Conservation (phyloP, 37 sponge, comb jelly and placozoan species). For the Chondrilla cf. caribensis region DNA sequence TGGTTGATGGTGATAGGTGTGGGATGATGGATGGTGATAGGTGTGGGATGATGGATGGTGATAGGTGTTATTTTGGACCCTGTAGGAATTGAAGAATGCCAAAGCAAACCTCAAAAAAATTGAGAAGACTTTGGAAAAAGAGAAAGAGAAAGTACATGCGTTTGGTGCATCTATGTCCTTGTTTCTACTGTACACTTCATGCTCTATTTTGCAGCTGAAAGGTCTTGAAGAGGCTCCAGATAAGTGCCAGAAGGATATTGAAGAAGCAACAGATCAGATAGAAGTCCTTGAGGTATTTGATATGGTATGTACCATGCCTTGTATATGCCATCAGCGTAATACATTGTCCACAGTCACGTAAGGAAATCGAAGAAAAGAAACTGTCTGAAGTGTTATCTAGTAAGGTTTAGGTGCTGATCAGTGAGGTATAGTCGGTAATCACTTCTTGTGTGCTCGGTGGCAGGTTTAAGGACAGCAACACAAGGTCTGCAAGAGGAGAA, state of each 20-base stretch:
- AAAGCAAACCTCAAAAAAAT: slow-evolving; percentile 68
- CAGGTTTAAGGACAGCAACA: slow-evolving; percentile 78
- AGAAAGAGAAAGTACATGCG: slow-evolving; percentile 61
- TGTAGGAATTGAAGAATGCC: slow-evolving; percentile 80
- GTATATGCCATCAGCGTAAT: too few species aligned
- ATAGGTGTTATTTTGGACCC: neutral
- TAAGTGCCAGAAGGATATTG: slow-evolving; percentile 63
- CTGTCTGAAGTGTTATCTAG: slow-evolving; percentile 66
- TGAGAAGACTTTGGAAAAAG: slow-evolving; percentile 72
- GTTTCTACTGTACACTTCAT: too few species aligned
- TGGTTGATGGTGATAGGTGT: too few species aligned
- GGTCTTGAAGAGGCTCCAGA: slow-evolving; percentile 80
- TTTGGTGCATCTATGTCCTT: too few species aligned
- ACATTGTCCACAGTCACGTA: neutral
- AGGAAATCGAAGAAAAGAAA: slow-evolving; percentile 44
- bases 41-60: neutral
- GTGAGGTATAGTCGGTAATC: neutral
- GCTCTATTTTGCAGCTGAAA: slow-evolving; percentile 21
- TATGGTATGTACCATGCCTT: too few species aligned
- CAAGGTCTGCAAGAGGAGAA: slow-evolving; percentile 81
- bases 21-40: neutral
- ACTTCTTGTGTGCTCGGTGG: neutral
- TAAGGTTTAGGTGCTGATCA: slow-evolving; percentile 15
- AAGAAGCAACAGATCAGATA: slow-evolving; percentile 47
- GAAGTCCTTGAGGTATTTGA: slow-evolving; percentile 58